Conservation (phyloP, 1,140 invertebrate genomes). For the Archivesica marissinica region DNA sequence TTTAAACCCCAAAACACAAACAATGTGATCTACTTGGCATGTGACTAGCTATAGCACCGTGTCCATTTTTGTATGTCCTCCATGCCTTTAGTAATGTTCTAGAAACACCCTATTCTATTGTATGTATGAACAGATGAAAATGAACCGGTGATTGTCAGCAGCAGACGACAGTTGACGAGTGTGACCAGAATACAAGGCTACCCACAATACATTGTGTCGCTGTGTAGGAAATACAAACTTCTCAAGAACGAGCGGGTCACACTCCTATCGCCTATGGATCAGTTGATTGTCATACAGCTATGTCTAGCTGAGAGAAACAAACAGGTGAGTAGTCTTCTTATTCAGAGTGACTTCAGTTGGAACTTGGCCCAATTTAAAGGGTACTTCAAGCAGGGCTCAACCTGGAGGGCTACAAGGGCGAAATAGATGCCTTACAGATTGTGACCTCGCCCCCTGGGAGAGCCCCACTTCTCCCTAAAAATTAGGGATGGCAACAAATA, state of each 20-base stretch:
- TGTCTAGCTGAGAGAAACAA: slow-evolving; percentile 73
- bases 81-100: neutral
- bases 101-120: neutral
- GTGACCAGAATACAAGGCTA: slow-evolving; percentile 7
- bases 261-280: slow-evolving; percentile 70
- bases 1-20: neutral
- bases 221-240: slow-evolving; percentile 67
- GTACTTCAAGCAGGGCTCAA: no score
- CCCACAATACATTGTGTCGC: slow-evolving; percentile 61
- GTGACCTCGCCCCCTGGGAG: neutral
- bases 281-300: slow-evolving; percentile 73
- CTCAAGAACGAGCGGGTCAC: slow-evolving; percentile 72
- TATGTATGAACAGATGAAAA: neutral
- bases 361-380: neutral
- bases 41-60: no score
- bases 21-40: neutral
- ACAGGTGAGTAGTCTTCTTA: slow-evolving; percentile 67
- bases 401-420: no score
- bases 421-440: neutral
- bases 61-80: neutral
- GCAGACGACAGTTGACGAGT: slow-evolving; percentile 24
- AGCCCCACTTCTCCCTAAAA: neutral
- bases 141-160: slow-evolving; percentile 21
- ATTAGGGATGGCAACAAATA: neutral
- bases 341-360: neutral